phyloP scores from a whole-genome alignment of 2,888 invertebrate genomes.

The Sinodicranocentrus sp. region DNA sequence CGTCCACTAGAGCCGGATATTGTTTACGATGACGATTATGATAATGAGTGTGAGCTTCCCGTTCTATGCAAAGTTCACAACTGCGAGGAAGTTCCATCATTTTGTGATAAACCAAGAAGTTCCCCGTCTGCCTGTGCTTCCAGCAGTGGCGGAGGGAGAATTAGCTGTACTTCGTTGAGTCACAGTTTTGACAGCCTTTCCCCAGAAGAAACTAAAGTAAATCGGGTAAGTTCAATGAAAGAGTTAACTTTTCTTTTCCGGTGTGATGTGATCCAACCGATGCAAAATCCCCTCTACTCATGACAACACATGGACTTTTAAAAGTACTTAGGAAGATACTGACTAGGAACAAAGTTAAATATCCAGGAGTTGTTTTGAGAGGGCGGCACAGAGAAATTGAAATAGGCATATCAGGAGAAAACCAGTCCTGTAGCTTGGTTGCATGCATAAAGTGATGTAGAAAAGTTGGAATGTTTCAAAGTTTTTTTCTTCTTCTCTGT shows the following conservation, averaged over 20 bases:
- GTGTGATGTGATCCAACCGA: too few relatives aligned
- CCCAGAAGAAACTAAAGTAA: slow-evolving; percentile 58
- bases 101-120: slow-evolving; percentile 43
- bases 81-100: slow-evolving; percentile 5
- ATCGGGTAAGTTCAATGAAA: slow-evolving; percentile 19
- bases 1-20: slow-evolving; percentile 15
- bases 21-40: slow-evolving; percentile 50
- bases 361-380: too few relatives aligned
- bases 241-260: slow-evolving; percentile 21
- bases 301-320: too few relatives aligned
- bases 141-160: slow-evolving; percentile 19
- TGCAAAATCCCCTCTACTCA: too few relatives aligned
- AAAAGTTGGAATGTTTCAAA: not conserved
- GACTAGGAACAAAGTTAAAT: too few relatives aligned
- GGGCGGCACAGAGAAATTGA: too few relatives aligned
- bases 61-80: slow-evolving; percentile 58
- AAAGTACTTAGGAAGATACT: too few relatives aligned
- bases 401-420: too few relatives aligned
- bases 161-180: slow-evolving; percentile 15
- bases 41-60: slow-evolving; percentile 52
- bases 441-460: too few relatives aligned
- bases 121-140: not conserved
- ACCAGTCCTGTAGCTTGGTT: too few relatives aligned
- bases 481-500: too few relatives aligned
- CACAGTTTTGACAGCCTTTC: slow-evolving; percentile 48